Conservation (phyloP, 2,888 invertebrate genomes). For the Epinotia nisella region DNA sequence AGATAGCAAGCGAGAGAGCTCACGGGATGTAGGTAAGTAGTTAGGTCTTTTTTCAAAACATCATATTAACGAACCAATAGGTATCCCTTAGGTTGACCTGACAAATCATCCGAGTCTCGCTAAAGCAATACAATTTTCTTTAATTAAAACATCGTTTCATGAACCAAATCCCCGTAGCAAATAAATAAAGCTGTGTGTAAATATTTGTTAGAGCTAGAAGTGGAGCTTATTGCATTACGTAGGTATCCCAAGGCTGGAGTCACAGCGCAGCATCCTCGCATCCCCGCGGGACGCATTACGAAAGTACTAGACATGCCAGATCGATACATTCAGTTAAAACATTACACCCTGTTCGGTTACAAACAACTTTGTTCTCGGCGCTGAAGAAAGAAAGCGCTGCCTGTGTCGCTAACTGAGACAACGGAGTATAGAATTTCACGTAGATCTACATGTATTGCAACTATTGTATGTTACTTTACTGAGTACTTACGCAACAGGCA, state of each 20-base stretch:
- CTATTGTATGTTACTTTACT: background rate
- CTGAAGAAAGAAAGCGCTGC: conserved; percentile 23
- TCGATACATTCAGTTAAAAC: conserved; percentile 76
- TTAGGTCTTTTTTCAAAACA: background rate
- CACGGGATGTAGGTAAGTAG: no score
- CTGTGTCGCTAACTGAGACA: conserved; percentile 5
- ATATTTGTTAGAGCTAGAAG: conserved; percentile 55
- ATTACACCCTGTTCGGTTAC: conserved; percentile 67
- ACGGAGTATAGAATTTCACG: background rate
- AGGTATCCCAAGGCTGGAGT: conserved; percentile 72
- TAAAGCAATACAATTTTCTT: conserved; percentile 32
- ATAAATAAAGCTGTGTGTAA: conserved; percentile 45
- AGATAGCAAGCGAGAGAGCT: no score
- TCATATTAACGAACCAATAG: background rate
- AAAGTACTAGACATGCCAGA: conserved; percentile 78
- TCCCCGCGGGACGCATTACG: conserved; percentile 79
- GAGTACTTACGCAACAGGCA: no score
- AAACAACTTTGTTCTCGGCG: conserved; percentile 52
- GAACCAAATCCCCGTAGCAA: conserved; percentile 40
- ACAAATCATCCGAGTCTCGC: conserved; percentile 1
- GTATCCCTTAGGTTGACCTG: background rate
- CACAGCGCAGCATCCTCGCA: conserved; percentile 78
- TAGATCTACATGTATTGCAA: conserved; percentile 1
- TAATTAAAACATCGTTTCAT: conserved; percentile 38
- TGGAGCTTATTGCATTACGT: conserved; percentile 74